Conservation (phyloP, 2,113 vertebrate genomes). For the Sinocyclocheilus grahami region DNA sequence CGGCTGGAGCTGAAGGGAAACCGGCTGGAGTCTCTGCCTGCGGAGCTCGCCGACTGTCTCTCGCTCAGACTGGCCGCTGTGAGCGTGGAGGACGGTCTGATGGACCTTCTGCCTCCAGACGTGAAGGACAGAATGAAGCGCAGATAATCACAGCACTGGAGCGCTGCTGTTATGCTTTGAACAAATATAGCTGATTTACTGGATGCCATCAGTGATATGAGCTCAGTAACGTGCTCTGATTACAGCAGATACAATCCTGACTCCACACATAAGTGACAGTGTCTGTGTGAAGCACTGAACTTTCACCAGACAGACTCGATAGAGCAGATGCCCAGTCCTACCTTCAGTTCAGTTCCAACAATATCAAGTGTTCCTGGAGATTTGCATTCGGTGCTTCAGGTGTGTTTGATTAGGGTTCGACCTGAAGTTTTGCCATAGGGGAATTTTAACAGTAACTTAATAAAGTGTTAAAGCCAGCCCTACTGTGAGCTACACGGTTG, state of each 20-base stretch:
- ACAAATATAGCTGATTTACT: background rate
- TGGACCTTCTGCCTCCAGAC: conserved; percentile 77
- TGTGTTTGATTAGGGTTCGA: background rate
- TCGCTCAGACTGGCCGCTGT: conserved; percentile 74
- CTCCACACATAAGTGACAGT: background rate
- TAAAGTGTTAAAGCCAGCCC: too few relatives aligned
- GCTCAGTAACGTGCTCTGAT: background rate
- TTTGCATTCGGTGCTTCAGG: background rate
- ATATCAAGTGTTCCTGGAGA: background rate
- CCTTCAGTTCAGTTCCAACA: background rate
- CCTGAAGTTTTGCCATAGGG: background rate
- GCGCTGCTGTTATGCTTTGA: background rate
- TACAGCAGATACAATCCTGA: background rate
- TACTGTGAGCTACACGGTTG: too few relatives aligned
- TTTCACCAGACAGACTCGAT: background rate
- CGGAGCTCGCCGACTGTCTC: conserved; percentile 77
- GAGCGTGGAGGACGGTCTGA: conserved; percentile 77
- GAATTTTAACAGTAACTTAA: background rate
- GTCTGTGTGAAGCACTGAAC: background rate
- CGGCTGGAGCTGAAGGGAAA: conserved; percentile 85
- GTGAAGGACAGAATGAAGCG: conserved; percentile 71
- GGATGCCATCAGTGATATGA: background rate
- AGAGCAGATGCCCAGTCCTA: background rate
- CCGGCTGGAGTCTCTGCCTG: conserved; percentile 77
- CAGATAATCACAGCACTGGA: conserved; percentile 49